Evolutionary conservation across 2,888 invertebrate species (phyloP), one percentile per base, ranked within the genome.

Genomic region (Drosophila cognata): DNA sequence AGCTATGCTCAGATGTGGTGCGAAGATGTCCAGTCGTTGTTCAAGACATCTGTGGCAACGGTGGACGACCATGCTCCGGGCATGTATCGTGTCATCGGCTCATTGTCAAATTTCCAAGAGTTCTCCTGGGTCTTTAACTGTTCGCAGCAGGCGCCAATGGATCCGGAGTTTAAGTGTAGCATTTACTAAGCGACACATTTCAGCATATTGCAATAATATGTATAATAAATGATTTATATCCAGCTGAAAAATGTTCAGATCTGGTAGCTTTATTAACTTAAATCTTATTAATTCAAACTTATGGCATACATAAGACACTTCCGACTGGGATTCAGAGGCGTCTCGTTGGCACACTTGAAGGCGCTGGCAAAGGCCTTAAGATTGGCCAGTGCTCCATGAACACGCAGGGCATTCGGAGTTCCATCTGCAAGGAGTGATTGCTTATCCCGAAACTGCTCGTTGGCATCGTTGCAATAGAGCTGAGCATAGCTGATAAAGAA

Each of bases 401-500:
- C 90, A 0, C 92, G 80, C 21, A 89, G 88, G 38, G 84, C 81
- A 41, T 84, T 91, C 1, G 92, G 91, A 2, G 88, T 81, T 18
- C 77, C 77, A 1, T 79, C 62, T 29, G 79, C 77, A 25, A 92
- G 70, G 36, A 91, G 59, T 2, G 90, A 84, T n/a, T 91, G 84
- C 57, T 89, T 86, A 46, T 92, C 92, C 59, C 83, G 90, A 51
- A 90, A 75, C n/a, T 67, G 70, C 33, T 77, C 79, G 36, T 88
- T 81, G 41, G 87, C 88, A 62, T 92, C 91, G 21, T 76, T 88
- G 71, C 92, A 92, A 77, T 87, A 91, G 51, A 90, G 82, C 53
- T 92, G 92, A 4, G 91, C 92, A 66, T 90, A 92, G 29, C 89
- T 81, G 4, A 92, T 72, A 53, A 92, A 92, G 62, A 93, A 93